phyloP scores from a whole-genome alignment of 2,888 invertebrate genomes.

The Strigamia transsilvanica region DNA sequence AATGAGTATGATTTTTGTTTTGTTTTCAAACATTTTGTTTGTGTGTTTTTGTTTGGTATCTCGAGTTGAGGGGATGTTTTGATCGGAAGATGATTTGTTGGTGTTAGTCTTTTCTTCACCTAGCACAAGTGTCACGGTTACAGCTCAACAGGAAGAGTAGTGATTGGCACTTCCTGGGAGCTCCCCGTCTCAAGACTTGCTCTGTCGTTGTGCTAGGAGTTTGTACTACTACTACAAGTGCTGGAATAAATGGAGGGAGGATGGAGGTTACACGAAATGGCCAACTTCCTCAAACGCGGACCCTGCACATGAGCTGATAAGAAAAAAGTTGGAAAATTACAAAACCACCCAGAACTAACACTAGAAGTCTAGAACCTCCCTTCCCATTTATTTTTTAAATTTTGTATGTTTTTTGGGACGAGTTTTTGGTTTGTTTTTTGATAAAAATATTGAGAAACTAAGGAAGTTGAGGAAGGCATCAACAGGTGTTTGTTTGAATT shows the following conservation, averaged over 20 bases:
- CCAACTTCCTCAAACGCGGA: conserved; percentile 10
- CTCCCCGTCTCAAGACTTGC: not conserved
- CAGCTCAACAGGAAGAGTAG: conserved; percentile 35
- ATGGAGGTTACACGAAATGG: conserved; percentile 20
- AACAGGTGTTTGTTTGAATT: not conserved
- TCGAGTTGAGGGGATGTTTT: not conserved
- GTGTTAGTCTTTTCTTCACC: conserved; percentile 23
- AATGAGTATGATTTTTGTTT: not conserved
- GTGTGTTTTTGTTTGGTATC: not conserved
- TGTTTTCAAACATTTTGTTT: conserved; percentile 2
- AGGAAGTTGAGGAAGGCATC: not conserved
- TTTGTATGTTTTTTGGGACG: not conserved
- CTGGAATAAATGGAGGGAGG: not conserved
- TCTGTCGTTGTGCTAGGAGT: not conserved
- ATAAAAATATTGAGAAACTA: not conserved
- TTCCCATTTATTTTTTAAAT: not conserved
- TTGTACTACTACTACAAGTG: not conserved
- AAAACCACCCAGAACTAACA: not conserved
- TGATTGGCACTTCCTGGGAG: conserved; percentile 38
- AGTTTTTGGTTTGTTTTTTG: not conserved
- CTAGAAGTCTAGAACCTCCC: not conserved
- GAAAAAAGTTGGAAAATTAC: conserved; percentile 15
- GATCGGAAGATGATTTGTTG: conserved; percentile 10
- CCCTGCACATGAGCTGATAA: conserved; percentile 13
- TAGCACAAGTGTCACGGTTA: conserved; percentile 27